Conservation (phyloP, 2,888 invertebrate genomes). For the Melieria crassipennis region DNA sequence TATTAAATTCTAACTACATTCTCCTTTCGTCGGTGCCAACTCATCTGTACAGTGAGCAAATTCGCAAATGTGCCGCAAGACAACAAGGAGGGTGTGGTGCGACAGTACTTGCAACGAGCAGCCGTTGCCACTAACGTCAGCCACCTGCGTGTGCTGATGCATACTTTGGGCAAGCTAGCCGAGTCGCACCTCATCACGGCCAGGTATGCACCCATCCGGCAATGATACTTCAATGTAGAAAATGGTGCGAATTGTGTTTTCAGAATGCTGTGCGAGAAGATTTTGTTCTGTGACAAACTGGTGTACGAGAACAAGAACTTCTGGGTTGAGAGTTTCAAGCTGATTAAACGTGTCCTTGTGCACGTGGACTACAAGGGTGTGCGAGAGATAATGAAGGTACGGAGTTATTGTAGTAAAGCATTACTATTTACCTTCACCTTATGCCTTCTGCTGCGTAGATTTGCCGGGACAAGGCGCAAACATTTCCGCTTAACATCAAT, state of each 20-base stretch:
- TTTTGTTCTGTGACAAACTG: slow-evolving; percentile 86
- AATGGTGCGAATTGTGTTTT: slow-evolving; percentile 18
- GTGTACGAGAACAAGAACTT: slow-evolving; percentile 82
- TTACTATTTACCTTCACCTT: not conserved
- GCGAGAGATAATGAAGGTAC: slow-evolving; percentile 88
- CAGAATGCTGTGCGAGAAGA: slow-evolving; percentile 86
- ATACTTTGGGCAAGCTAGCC: slow-evolving; percentile 80
- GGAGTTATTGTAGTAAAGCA: not conserved
- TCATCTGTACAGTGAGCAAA: slow-evolving; percentile 66
- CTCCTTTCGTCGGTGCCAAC: not conserved
- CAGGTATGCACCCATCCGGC: slow-evolving; percentile 67
- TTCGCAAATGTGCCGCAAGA: slow-evolving; percentile 77
- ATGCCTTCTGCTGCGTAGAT: slow-evolving; percentile 67
- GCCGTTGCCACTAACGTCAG: slow-evolving; percentile 79
- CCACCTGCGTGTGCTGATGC: slow-evolving; percentile 79
- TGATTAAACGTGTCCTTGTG: slow-evolving; percentile 86
- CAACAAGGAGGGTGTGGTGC: slow-evolving; percentile 78
- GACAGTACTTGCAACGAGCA: slow-evolving; percentile 78
- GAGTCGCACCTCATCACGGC: slow-evolving; percentile 78
- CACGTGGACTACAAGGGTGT: slow-evolving; percentile 97
- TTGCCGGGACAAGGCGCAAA: slow-evolving; percentile 88
- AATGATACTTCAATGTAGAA: not conserved
- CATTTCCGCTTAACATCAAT: slow-evolving; percentile 81
- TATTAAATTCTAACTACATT: not conserved
- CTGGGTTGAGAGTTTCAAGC: slow-evolving; percentile 88